phyloP scores from a whole-genome alignment of 2,113 vertebrate genomes.

The Monopterus albus region DNA sequence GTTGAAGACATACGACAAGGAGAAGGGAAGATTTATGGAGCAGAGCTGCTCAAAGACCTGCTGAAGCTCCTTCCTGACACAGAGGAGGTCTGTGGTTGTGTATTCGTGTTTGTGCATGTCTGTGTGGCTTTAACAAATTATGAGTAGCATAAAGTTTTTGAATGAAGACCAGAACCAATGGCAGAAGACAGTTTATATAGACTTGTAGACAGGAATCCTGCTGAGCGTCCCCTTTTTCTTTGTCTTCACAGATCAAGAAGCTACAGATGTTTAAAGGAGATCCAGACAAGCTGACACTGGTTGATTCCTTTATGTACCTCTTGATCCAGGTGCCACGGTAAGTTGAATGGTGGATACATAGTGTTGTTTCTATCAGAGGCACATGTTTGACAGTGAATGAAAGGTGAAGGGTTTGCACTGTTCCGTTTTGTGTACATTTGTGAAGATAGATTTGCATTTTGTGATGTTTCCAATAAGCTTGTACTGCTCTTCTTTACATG shows the following conservation, averaged over 20 bases:
- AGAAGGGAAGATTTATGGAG: constrained; percentile 87
- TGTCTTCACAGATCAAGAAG: constrained; percentile 87
- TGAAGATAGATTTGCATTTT: background rate
- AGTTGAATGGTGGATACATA: constrained; percentile 52
- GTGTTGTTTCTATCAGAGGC: constrained; percentile 5
- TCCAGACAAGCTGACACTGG: constrained; percentile 91
- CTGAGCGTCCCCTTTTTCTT: constrained; percentile 46
- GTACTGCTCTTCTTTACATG: background rate
- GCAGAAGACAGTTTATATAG: constrained; percentile 30
- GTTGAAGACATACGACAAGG: constrained; percentile 91
- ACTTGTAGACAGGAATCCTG: background rate
- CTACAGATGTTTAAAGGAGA: constrained; percentile 91
- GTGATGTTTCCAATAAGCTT: background rate
- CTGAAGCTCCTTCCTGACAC: constrained; percentile 93
- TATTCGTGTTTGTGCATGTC: background rate
- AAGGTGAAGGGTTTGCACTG: background rate
- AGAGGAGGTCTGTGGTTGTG: constrained; percentile 87
- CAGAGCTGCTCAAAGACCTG: constrained; percentile 91
- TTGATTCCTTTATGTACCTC: constrained; percentile 93
- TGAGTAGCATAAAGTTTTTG: constrained; percentile 5
- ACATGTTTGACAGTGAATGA: constrained; percentile 25
- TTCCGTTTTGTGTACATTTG: background rate
- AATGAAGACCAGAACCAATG: background rate
- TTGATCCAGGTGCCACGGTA: constrained; percentile 96
- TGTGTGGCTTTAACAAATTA: background rate